phyloP scores from a whole-genome alignment of 2,797 vertebrate species.

The Sciaenops ocellatus region DNA sequence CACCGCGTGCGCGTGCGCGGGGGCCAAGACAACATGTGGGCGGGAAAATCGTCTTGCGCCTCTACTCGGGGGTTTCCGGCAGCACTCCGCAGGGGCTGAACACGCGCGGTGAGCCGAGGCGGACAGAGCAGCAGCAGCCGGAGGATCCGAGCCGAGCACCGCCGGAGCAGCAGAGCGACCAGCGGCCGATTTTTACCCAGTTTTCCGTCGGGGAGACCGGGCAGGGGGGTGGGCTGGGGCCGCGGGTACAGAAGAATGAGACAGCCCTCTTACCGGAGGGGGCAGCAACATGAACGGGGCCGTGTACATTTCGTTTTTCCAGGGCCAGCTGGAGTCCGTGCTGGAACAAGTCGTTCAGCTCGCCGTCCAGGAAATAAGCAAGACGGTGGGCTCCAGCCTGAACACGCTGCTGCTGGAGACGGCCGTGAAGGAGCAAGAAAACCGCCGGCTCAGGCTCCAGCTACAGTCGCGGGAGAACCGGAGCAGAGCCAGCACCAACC shows the following conservation, averaged over 20 bases:
- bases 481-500: conserved; percentile 4
- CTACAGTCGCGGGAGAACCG: conserved; percentile 73
- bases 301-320: conserved; percentile 88
- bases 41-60: conserved; percentile 65
- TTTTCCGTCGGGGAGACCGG: conserved; percentile 42
- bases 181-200: conserved; percentile 42
- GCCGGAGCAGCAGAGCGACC: conserved; percentile 31
- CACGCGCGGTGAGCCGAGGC: conserved; percentile 55
- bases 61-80: conserved; percentile 69
- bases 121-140: conserved; percentile 18
- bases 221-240: conserved; percentile 46
- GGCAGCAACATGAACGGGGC: conserved; percentile 85
- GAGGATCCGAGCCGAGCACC: conserved; percentile 23
- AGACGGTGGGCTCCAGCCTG: conserved; percentile 83
- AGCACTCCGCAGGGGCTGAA: conserved; percentile 47
- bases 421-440: conserved; percentile 85
- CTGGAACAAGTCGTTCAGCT: conserved; percentile 88
- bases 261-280: conserved; percentile 64
- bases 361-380: conserved; percentile 87
- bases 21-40: conserved; percentile 62
- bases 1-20: conserved; percentile 24
- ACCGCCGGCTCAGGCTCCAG: conserved; percentile 76
- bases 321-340: conserved; percentile 88
- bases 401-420: conserved; percentile 86
- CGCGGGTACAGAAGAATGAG: conserved; percentile 74